Evolutionary conservation across 2,888 invertebrate genomes (phyloP).

Genomic region (Troides oblongomaculatus): DNA sequence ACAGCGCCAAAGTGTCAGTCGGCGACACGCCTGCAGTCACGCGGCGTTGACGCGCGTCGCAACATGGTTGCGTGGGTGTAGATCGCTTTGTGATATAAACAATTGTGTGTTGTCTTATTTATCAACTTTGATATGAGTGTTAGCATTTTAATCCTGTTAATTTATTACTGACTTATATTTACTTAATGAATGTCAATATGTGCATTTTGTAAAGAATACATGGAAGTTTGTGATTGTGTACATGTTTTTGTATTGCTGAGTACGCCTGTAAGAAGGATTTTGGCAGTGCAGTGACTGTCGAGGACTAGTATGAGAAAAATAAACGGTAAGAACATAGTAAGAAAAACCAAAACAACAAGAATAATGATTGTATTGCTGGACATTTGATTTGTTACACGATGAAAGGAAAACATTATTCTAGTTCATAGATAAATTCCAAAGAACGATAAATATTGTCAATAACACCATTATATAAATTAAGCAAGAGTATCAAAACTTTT

Average conservation of each 20-base stretch:
- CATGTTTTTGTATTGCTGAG: slow-evolving; percentile 72
- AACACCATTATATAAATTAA: not conserved
- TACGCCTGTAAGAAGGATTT: slow-evolving; percentile 65
- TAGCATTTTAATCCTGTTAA: slow-evolving; percentile 44
- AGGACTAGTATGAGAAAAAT: slow-evolving; percentile 75
- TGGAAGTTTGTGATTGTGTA: slow-evolving; percentile 61
- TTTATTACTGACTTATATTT: slow-evolving; percentile 40
- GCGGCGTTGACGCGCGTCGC: slow-evolving; percentile 77
- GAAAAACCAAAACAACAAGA: not conserved
- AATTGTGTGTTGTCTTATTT: slow-evolving; percentile 66
- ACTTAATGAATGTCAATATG: slow-evolving; percentile 44
- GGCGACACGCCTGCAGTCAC: slow-evolving; percentile 76
- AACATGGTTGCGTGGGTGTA: slow-evolving; percentile 74
- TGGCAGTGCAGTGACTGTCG: slow-evolving; percentile 71
- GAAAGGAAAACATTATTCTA: not conserved
- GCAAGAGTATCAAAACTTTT: slow-evolving; percentile 27
- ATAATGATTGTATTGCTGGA: not conserved
- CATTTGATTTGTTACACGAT: not conserved
- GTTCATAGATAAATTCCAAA: not conserved
- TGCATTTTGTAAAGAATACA: slow-evolving; percentile 56
- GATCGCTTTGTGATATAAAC: slow-evolving; percentile 67
- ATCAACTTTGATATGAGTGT: slow-evolving; percentile 59
- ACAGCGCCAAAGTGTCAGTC: slow-evolving; percentile 71
- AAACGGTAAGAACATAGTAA: slow-evolving; percentile 62
- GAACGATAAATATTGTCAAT: not conserved